Percentiles rank a stretch among this genome's conserved stretches.
Conservation (phyloP, 2,113 vertebrate species). For the Craseonycteris thonglongyai region DNA sequence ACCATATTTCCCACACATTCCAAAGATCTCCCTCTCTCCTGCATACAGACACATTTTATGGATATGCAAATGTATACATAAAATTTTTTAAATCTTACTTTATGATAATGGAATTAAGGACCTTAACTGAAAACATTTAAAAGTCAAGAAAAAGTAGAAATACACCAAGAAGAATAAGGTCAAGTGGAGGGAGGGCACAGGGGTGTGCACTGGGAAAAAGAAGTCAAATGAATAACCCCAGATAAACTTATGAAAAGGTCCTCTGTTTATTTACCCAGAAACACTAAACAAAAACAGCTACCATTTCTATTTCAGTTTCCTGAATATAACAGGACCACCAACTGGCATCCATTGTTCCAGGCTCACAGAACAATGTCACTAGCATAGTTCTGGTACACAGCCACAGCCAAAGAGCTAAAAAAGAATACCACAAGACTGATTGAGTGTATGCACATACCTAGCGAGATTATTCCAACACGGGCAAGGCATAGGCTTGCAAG, state of each 20-base stretch:
- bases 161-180: neutral
- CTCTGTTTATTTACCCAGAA: constrained; percentile 49
- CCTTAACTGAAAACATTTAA: neutral
- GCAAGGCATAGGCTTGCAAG: neutral
- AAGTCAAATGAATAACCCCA: constrained; percentile 39
- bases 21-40: neutral
- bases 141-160: neutral
- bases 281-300: constrained; percentile 53
- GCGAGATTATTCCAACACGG: rapidly evolving
- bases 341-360: constrained; percentile 35
- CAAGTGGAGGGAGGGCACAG: neutral
- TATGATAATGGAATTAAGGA: neutral
- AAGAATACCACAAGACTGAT: neutral
- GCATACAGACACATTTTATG: neutral
- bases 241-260: constrained; percentile 40
- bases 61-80: neutral
- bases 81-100: neutral
- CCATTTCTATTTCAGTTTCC: constrained; percentile 59
- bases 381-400: constrained; percentile 14
- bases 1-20: neutral
- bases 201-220: constrained; percentile 24
- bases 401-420: neutral
- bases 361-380: constrained; percentile 7
- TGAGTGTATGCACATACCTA: neutral
- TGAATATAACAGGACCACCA: constrained; percentile 55